Evolutionary conservation across 1,140 invertebrate genomes (phyloP).

Genomic region (Aphidius ervi): DNA sequence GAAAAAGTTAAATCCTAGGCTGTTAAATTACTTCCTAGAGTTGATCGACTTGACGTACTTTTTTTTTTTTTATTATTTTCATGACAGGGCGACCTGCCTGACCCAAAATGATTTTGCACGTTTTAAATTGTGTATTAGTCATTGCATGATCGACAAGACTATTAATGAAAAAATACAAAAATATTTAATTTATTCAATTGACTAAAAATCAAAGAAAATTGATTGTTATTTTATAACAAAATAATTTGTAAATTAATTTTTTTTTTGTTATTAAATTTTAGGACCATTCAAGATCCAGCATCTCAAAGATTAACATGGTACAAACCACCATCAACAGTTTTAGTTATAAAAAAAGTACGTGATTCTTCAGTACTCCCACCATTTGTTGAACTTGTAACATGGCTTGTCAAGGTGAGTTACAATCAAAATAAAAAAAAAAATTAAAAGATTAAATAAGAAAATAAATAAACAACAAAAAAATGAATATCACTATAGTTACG

Average conservation of each 20-base stretch:
- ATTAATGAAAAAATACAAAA: not conserved
- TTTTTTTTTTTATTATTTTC: too few species aligned
- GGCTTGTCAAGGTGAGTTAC: slow-evolving; percentile 78
- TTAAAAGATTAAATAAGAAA: not conserved
- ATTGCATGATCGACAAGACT: not conserved
- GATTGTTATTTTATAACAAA: slow-evolving; percentile 5
- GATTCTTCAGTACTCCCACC: slow-evolving; percentile 84
- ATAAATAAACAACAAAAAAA: not conserved
- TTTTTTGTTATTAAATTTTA: slow-evolving; percentile 49
- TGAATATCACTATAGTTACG: not conserved
- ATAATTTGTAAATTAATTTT: slow-evolving; percentile 14
- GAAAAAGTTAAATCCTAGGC: too few species aligned
- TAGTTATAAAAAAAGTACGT: slow-evolving; percentile 94
- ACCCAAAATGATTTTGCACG: slow-evolving; percentile 2
- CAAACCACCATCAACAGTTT: slow-evolving; percentile 88
- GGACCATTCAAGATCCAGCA: slow-evolving; percentile 95
- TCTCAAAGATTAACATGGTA: slow-evolving; percentile 95
- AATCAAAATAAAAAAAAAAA: slow-evolving; percentile 3
- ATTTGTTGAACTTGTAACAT: slow-evolving; percentile 90
- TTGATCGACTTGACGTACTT: too few species aligned
- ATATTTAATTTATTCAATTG: not conserved
- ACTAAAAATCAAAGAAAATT: not conserved
- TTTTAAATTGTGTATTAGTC: not conserved
- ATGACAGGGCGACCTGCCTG: not conserved
- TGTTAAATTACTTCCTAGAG: too few species aligned